Evolutionary conservation across 2,797 vertebrate genomes (phyloP), one percentile per base, ranked within the genome.

Genomic region (Poecilia gillii): DNA sequence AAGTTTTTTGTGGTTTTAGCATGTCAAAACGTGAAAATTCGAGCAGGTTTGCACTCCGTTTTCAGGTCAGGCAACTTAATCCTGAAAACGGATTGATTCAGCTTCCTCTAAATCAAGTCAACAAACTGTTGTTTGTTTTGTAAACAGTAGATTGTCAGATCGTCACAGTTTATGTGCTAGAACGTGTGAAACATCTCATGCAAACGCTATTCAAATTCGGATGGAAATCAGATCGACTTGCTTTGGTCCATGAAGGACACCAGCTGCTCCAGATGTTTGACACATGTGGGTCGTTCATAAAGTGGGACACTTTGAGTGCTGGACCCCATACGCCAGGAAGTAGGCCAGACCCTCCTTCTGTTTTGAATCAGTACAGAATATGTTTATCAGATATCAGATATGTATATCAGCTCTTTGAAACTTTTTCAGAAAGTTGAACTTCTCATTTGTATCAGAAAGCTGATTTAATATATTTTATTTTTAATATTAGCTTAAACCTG

Each of bases 261-360:
- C 66, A 85, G 80, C 31, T 23, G 78, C 75, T 77, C 78, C 76
- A 80, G 77, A 85, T 81, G 83, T 84, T 79, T 78, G 53, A 80
- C 79, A 83, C 79, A 91, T 91, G 77, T 89, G 82, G 90, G 75
- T 6, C 83, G 70, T 73, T 6, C 76, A 59, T 6, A 3, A 94
- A 91, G 43, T 93, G 80, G 90, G 87, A 11, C 45, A 3, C 83
- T 49, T 76, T 79, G 51, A 43, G 64, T 12, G 47, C 41, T 76
- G 82, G 83, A 78, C 77, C 83, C 79, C 68, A 64, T 76, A 74
- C 33, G 39, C 28, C 55, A 73, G 36, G 62, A 93, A 91, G 79
- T 92, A 89, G 92, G 90, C 51, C 85, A 90, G 62, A 89, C 80
- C 70, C 84, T 81, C 72, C 39, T 74, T 72, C 59, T 2, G 3